Conservation (phyloP, 1,140 invertebrate species). For the Drosophila willistoni region DNA sequence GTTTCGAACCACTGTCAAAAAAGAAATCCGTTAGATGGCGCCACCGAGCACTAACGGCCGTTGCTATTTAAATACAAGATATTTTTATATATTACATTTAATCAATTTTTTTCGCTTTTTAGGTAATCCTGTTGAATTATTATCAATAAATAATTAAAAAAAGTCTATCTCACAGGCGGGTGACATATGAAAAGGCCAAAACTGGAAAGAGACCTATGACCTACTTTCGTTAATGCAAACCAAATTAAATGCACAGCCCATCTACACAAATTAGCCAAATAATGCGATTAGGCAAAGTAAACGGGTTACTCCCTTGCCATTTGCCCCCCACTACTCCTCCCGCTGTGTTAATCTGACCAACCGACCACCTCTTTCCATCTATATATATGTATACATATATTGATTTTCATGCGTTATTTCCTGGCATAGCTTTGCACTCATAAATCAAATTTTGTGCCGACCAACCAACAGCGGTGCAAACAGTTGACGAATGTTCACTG, state of each 20-base stretch:
- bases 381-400: conserved; percentile 21
- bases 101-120: not conserved
- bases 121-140: too few relatives aligned
- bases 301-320: conserved; percentile 28
- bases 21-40: not conserved
- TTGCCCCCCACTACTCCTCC: conserved; percentile 2
- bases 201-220: not conserved
- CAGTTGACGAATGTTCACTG: conserved; percentile 51
- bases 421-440: conserved; percentile 35
- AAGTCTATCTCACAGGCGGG: too few relatives aligned
- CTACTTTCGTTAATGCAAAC: conserved; percentile 12
- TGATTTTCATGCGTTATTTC: conserved; percentile 39
- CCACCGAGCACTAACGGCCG: not conserved
- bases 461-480: conserved; percentile 38
- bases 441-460: conserved; percentile 52
- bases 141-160: too few relatives aligned
- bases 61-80: not conserved
- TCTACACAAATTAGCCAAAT: conserved; percentile 36
- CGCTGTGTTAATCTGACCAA: not conserved
- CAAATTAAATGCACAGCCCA: conserved; percentile 9
- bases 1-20: not conserved
- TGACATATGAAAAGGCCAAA: too few relatives aligned
- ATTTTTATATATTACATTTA: too few relatives aligned
- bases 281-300: conserved; percentile 48
- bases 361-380: not conserved